Conservation (phyloP, 37 sponge, comb jelly and placozoan genomes). For the Spongilla lacustris region DNA sequence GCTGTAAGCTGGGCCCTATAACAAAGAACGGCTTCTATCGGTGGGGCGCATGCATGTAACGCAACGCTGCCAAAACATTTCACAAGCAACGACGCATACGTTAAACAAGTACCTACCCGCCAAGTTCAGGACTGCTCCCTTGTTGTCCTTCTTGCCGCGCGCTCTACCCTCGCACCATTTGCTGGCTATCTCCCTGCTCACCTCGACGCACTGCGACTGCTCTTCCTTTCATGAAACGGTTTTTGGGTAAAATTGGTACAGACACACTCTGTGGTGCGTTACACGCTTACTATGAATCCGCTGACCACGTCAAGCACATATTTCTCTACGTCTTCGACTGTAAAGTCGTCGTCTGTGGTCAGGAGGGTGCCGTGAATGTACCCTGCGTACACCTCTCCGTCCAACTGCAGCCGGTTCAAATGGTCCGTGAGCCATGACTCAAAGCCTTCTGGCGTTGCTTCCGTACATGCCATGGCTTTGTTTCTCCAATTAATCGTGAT, state of each 20-base stretch:
- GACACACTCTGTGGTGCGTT: background rate
- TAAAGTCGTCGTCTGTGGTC: constrained; percentile 8
- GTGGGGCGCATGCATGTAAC: no score
- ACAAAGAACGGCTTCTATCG: no score
- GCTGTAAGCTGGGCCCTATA: no score
- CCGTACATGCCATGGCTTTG: background rate
- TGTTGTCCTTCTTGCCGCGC: background rate
- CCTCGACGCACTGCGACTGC: background rate
- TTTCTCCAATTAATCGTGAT: constrained; percentile 5
- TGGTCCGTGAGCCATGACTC: constrained; percentile 25
- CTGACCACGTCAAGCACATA: constrained; percentile 31
- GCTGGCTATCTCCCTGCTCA: background rate
- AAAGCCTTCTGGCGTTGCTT: background rate
- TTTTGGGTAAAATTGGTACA: background rate
- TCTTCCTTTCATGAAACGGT: background rate
- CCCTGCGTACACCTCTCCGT: constrained; percentile 49
- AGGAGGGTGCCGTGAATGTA: constrained; percentile 51
- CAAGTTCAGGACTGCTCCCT: background rate
- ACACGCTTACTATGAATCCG: constrained; percentile 44
- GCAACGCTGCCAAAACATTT: background rate
- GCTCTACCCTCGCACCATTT: background rate
- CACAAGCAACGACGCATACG: background rate
- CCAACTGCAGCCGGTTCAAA: constrained; percentile 15
- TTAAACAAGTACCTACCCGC: background rate
- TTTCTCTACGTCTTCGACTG: constrained; percentile 26